Evolutionary conservation across 2,888 invertebrate species (phyloP).

Genomic region (Ethmia dodecea): DNA sequence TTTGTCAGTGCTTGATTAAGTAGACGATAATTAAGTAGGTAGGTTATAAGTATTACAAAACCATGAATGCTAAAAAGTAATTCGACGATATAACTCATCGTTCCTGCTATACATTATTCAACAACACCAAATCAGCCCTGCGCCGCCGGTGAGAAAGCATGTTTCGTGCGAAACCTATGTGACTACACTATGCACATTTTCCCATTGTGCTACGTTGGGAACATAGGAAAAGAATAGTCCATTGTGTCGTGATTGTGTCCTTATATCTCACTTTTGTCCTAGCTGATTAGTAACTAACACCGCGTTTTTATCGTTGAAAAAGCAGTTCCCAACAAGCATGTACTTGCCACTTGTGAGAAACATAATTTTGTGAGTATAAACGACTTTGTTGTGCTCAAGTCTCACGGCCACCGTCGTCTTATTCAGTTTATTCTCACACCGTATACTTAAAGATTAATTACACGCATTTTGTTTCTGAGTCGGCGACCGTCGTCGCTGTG

Average conservation of each 20-base stretch:
- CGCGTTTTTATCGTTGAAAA: conserved; percentile 55
- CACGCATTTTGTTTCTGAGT: conserved; percentile 39
- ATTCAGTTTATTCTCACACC: conserved; percentile 61
- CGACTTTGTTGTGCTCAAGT: conserved; percentile 51
- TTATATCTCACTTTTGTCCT: conserved; percentile 50
- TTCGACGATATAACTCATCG: conserved; percentile 22
- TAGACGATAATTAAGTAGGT: too few species aligned
- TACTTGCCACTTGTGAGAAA: conserved; percentile 51
- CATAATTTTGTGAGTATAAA: conserved; percentile 38
- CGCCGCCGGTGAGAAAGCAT: conserved; percentile 18
- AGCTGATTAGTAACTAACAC: conserved; percentile 60
- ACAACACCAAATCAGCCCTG: conserved; percentile 27
- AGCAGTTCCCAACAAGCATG: conserved; percentile 52
- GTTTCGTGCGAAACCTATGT: conserved; percentile 43
- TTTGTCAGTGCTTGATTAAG: too few species aligned
- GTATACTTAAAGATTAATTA: conserved; percentile 50
- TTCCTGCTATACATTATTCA: conserved; percentile 14
- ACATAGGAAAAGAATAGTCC: conserved; percentile 45
- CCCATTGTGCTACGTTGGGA: conserved; percentile 43
- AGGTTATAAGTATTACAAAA: too few species aligned
- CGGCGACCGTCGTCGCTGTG: conserved; percentile 21
- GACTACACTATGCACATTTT: conserved; percentile 26
- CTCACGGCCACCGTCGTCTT: conserved; percentile 46
- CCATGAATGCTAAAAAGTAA: too few species aligned
- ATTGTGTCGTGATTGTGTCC: too few species aligned